phyloP scores from a whole-genome alignment of 1,140 invertebrate genomes.

The Antheraea pernyi region DNA sequence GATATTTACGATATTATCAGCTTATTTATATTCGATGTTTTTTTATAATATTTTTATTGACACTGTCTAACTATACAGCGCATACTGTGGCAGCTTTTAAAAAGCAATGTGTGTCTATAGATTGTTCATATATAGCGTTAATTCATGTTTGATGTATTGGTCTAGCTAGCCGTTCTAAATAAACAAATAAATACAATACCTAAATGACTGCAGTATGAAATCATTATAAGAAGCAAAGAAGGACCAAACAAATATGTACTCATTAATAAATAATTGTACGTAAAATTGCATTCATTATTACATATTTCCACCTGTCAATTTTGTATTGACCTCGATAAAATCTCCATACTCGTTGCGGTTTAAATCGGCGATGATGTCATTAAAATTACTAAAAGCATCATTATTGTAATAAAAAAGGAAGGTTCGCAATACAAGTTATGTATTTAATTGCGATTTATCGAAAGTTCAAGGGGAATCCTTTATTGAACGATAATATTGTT shows the following conservation, averaged over 20 bases:
- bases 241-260: background rate
- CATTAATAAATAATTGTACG: background rate
- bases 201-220: no score
- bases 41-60: no score
- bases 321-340: background rate
- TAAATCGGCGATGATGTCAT: background rate
- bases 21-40: no score
- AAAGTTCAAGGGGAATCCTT: constrained; percentile 25
- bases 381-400: background rate
- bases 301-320: background rate
- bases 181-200: no score
- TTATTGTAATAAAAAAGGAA: constrained; percentile 15
- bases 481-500: background rate
- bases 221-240: no score
- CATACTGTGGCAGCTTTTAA: no score
- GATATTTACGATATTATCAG: no score
- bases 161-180: no score
- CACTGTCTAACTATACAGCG: no score
- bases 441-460: constrained; percentile 14
- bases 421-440: constrained; percentile 10
- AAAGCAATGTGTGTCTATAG: no score
- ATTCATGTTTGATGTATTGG: no score
- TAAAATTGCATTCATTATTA: background rate
- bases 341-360: background rate
- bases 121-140: no score